These are phyloP conservation scores for Chanos chanos DNA, from an alignment of 2,797 vertebrate species.

Conservation along the genomic window DNA sequence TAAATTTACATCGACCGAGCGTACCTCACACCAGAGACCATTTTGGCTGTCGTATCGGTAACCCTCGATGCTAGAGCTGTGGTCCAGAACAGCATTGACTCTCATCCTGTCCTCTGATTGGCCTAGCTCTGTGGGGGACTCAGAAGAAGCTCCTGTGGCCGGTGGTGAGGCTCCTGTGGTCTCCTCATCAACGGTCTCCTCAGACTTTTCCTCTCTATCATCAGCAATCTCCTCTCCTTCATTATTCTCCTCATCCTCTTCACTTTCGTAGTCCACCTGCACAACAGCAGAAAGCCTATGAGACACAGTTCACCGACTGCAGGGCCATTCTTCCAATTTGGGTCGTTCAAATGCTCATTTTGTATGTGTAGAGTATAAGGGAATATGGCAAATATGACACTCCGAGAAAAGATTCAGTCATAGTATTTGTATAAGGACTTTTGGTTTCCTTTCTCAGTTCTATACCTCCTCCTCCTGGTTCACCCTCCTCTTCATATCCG, in stretches of 20 bases:
- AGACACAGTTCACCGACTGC: background rate
- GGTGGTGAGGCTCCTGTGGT: background rate
- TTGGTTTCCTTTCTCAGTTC: background rate
- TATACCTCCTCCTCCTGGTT: slow-evolving; percentile 91
- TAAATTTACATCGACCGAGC: background rate
- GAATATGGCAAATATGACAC: no score
- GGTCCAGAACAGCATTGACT: slow-evolving; percentile 69
- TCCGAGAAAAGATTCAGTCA: no score
- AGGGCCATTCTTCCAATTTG: no score
- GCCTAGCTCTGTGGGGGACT: background rate
- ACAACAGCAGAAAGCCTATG: background rate
- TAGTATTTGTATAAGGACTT: background rate
- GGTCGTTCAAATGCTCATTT: no score
- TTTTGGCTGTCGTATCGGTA: slow-evolving; percentile 78
- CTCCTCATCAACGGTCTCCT: background rate
- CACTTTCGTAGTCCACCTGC: slow-evolving; percentile 94
- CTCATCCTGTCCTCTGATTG: slow-evolving; percentile 53
- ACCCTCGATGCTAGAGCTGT: slow-evolving; percentile 69
- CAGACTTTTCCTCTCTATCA: background rate
- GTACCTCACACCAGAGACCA: slow-evolving; percentile 90
- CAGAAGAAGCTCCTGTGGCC: background rate
- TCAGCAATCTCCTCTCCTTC: slow-evolving; percentile 58
- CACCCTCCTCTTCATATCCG: slow-evolving; percentile 78
- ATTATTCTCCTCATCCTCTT: slow-evolving; percentile 69
- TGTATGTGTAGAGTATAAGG: no score